Conservation (phyloP, 2,113 vertebrate genomes). For the Tenrec ecaudatus region DNA sequence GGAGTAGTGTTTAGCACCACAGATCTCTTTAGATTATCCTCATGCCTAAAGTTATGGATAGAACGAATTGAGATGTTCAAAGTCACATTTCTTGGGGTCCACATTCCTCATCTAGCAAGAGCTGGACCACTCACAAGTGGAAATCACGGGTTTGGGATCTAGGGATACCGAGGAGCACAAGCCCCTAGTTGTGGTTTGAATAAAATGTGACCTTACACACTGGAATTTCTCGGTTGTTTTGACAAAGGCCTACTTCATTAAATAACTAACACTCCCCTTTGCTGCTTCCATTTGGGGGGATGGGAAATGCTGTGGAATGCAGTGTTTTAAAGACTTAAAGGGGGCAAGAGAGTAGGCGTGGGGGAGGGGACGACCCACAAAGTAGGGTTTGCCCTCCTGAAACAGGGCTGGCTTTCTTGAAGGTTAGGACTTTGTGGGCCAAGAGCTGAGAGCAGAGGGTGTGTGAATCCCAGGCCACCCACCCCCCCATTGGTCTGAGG, state of each 20-base stretch:
- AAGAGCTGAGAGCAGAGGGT: not conserved
- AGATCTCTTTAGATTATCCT: conserved; percentile 18
- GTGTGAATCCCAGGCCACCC: not conserved
- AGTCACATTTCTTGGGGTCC: conserved; percentile 17
- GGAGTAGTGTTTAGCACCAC: no score
- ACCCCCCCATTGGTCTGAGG: not conserved
- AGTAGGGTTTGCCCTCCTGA: not conserved
- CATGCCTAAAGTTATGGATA: conserved; percentile 71
- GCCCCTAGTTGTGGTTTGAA: no score
- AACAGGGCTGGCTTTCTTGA: not conserved
- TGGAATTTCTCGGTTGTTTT: conserved; percentile 44
- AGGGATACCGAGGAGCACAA: not conserved
- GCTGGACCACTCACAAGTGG: not conserved
- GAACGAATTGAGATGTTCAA: conserved; percentile 63
- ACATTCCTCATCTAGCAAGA: not conserved
- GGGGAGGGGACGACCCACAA: not conserved
- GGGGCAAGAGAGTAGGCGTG: not conserved
- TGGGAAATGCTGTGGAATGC: conserved; percentile 6
- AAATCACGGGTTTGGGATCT: not conserved
- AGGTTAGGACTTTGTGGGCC: not conserved
- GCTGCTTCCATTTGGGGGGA: not conserved
- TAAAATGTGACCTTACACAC: not conserved
- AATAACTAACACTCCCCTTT: not conserved
- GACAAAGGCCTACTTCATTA: conserved; percentile 6
- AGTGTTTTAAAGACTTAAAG: not conserved